These are phyloP conservation scores for Ormyrus pomaceus DNA, from an alignment of 2,888 invertebrate species.

Conservation along the genomic window DNA sequence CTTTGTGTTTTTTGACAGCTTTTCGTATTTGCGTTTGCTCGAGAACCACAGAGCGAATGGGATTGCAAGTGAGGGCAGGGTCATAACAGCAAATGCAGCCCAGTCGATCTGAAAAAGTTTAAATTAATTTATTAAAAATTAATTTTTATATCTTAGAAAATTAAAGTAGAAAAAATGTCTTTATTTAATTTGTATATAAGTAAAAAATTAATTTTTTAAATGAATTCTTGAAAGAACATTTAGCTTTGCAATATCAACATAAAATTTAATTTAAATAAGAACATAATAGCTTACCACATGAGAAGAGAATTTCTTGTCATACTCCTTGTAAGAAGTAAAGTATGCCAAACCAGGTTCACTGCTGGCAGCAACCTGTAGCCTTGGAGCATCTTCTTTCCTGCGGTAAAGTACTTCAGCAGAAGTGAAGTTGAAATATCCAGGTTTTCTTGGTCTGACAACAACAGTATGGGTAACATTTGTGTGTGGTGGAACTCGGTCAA, in stretches of 20 bases:
- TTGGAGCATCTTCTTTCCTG: conserved; percentile 88
- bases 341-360: conserved; percentile 98
- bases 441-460: conserved; percentile 91
- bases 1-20: conserved; percentile 83
- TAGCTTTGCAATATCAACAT: not conserved
- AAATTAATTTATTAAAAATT: conserved; percentile 5
- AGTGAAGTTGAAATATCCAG: conserved; percentile 97
- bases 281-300: conserved; percentile 83
- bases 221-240: conserved; percentile 19
- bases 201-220: not conserved
- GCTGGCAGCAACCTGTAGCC: conserved; percentile 79
- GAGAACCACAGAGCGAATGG: conserved; percentile 96
- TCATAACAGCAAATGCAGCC: conserved; percentile 98
- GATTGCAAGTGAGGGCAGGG: conserved; percentile 94
- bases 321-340: conserved; percentile 94
- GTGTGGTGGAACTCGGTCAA: conserved; percentile 94
- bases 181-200: not conserved
- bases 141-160: conserved; percentile 14
- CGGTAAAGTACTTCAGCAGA: conserved; percentile 95
- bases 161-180: conserved; percentile 8
- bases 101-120: conserved; percentile 84
- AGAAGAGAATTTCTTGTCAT: conserved; percentile 96
- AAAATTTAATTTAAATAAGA: not conserved
- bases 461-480: conserved; percentile 96
- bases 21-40: conserved; percentile 96